Percentiles rank a stretch among this genome's conserved stretches.
These are phyloP conservation scores for Nestor notabilis DNA, from an alignment of 2,113 vertebrate species.

Conservation along the genomic window DNA sequence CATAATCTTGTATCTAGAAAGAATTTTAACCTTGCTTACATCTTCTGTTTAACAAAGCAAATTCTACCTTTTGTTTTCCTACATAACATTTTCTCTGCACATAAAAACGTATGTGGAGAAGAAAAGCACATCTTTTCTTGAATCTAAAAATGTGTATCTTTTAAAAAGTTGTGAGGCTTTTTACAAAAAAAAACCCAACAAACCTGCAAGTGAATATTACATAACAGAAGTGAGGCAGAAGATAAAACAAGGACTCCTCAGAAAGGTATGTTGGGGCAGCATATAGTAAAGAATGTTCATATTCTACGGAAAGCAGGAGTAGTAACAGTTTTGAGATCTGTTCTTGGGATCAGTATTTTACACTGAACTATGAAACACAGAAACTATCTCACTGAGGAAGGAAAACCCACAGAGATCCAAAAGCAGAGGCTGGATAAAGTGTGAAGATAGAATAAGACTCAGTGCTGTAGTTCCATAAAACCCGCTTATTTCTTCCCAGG, in stretches of 20 bases:
- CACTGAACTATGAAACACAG: not conserved
- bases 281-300: not conserved
- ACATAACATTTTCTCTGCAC: not conserved
- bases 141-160: not conserved
- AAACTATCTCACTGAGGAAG: not conserved
- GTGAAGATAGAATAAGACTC: constrained; percentile 3
- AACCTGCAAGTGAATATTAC: not conserved
- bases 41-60: not conserved
- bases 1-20: not conserved
- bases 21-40: not conserved
- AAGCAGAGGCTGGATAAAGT: not conserved
- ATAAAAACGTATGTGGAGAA: not conserved
- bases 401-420: constrained; percentile 23
- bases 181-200: not conserved
- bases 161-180: not conserved
- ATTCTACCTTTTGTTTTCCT: not conserved
- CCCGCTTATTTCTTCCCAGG: not conserved
- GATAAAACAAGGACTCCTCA: not conserved
- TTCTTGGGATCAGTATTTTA: not conserved
- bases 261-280: not conserved
- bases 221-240: not conserved
- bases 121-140: not conserved
- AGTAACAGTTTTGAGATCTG: constrained; percentile 31
- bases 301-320: not conserved
- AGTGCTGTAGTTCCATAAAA: not conserved